Evolutionary conservation across 1,140 invertebrate species (phyloP), one percentile per base, ranked within the genome.

Genomic region (Tribolium madens): DNA sequence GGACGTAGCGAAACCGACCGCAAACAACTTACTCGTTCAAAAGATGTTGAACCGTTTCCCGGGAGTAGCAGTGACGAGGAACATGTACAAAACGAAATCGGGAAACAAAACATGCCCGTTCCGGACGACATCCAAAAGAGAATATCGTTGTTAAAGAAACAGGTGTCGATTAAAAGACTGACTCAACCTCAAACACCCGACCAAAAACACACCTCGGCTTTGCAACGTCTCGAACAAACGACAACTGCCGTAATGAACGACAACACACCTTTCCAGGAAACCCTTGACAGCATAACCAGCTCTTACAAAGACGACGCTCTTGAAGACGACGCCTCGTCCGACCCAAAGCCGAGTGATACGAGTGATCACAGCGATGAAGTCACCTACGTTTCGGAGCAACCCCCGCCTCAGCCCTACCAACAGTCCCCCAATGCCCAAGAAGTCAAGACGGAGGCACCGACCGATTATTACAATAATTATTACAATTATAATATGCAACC

Each of bases 261-360:
- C 57, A 76, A 75, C 64, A 80, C 80, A 69, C 82, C 84, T 31
- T 85, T 85, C 73, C 84, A 85, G 83, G 84, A 85, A 47, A 84
- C 84, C 2, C 75, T 84, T 57, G 84, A 85, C 71, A 85, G 80
- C 75, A 85, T 85, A 42, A 84, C 84, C 2, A 83, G 76, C 64
- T 79, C 81, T 5, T 83, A 83, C 75, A 79, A 81, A 53, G 80
- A 82, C 68, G 77, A 78, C 7, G 73, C 3, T 12, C 10, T 73
- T 7, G 50, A 53, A 14, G 73, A 50, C 33, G 68, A 75, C 31
- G 48, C 68, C 18, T 64, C 70, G 4, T 36, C 64, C 57, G 72
- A 76, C 46, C 53, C 36, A 31, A 73, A 68, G 75, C 68, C 57
- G 2, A 75, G 79, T 42, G 81, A 81, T 36, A 71, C 47, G 7